These are phyloP conservation scores for Pedetes capensis DNA, from an alignment of 2,113 vertebrate genomes.

Conservation along the genomic window DNA sequence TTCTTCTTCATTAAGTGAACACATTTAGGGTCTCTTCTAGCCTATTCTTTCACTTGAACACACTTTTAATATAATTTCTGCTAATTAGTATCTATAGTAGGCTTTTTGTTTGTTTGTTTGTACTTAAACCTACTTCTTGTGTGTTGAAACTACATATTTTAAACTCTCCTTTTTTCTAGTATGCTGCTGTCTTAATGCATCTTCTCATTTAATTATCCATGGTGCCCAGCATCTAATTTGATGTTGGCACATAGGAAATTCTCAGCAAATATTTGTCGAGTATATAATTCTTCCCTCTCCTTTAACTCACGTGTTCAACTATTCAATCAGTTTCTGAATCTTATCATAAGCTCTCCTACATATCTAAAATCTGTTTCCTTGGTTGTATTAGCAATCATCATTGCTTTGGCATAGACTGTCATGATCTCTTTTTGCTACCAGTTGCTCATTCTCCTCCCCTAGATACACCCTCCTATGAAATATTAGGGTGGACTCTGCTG, in stretches of 20 bases:
- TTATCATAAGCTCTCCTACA: neutral
- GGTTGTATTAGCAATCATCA: neutral
- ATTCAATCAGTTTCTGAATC: neutral
- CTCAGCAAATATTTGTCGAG: neutral
- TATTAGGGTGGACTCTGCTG: neutral
- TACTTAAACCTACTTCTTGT: neutral
- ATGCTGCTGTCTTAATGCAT: neutral
- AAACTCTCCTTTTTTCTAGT: neutral
- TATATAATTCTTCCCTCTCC: neutral
- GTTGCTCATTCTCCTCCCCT: too few species aligned
- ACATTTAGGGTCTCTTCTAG: neutral
- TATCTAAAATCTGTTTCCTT: neutral
- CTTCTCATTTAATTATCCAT: constrained; percentile 12
- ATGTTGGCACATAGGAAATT: neutral
- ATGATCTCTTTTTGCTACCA: neutral
- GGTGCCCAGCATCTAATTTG: neutral
- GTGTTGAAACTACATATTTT: neutral
- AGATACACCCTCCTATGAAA: neutral
- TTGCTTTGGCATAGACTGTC: neutral
- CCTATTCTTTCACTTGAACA: neutral
- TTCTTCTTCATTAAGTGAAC: neutral
- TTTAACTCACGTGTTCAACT: neutral
- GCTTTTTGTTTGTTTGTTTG: neutral
- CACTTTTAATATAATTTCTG: neutral
- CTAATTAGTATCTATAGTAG: neutral